Conservation (phyloP, 1,140 invertebrate genomes). For the Anadara kagoshimensis region DNA sequence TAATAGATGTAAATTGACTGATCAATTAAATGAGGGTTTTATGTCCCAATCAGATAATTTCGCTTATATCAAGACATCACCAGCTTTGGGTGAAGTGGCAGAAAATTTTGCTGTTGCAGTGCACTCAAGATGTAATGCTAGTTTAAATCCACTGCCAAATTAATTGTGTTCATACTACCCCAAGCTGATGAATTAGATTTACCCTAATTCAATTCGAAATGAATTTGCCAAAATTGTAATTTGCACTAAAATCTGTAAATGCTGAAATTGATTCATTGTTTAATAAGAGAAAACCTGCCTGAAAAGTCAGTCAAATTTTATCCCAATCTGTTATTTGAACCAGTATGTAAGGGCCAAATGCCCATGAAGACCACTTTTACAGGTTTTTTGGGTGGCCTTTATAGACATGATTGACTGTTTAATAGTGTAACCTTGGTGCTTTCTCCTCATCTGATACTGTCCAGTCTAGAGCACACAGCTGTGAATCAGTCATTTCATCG, state of each 20-base stretch:
- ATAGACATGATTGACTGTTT: no score
- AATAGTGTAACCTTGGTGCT: not conserved
- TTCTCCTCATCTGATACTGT: not conserved
- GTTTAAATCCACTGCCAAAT: no score
- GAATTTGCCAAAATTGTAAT: no score
- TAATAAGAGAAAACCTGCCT: not conserved
- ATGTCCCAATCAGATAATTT: no score
- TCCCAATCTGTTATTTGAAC: not conserved
- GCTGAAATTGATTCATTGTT: not conserved
- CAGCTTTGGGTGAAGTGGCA: no score
- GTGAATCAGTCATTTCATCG: conserved; percentile 22
- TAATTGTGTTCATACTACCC: no score
- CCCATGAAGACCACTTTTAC: not conserved
- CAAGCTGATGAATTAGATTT: no score
- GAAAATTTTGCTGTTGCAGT: no score
- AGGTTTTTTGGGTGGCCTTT: not conserved
- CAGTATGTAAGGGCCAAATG: not conserved
- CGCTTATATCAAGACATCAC: no score
- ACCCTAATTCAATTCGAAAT: no score
- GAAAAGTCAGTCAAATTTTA: not conserved
- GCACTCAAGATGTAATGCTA: no score
- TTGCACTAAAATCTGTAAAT: no score
- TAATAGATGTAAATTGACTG: not conserved
- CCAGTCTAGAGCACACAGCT: conserved; percentile 25
- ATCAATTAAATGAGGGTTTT: not conserved